Conservation (phyloP, 1,140 invertebrate genomes). For the Drosophila pseudoobscura region DNA sequence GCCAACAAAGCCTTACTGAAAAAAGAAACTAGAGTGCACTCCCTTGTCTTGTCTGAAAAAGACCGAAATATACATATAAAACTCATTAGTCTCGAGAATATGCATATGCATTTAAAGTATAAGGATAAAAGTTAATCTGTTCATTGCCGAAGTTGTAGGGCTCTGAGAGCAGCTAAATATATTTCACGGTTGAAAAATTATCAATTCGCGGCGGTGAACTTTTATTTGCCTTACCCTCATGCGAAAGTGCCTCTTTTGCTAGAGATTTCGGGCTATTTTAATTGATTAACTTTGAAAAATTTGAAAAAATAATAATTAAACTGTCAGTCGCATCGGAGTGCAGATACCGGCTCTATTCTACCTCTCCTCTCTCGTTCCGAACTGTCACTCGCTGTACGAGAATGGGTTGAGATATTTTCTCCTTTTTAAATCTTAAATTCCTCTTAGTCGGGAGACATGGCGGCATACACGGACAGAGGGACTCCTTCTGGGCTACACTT, state of each 20-base stretch:
- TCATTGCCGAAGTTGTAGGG: too few species aligned
- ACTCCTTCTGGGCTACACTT: constrained; percentile 55
- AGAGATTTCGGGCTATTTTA: constrained; percentile 37
- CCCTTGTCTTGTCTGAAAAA: constrained; percentile 30
- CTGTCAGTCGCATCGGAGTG: constrained; percentile 58
- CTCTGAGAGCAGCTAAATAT: too few species aligned
- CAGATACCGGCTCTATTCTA: constrained; percentile 23
- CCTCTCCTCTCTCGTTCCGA: background rate
- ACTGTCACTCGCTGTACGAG: background rate
- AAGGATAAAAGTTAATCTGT: too few species aligned
- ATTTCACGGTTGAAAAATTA: too few species aligned
- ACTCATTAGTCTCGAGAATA: constrained; percentile 42
- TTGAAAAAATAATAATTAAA: constrained; percentile 75
- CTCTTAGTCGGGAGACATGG: constrained; percentile 46
- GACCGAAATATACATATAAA: constrained; percentile 33
- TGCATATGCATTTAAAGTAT: constrained; percentile 3
- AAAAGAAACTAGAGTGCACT: constrained; percentile 41
- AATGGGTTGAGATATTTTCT: constrained; percentile 31
- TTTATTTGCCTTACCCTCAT: too few species aligned
- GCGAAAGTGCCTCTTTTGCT: background rate
- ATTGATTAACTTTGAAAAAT: constrained; percentile 62
- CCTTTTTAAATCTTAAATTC: background rate
- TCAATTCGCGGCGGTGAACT: too few species aligned
- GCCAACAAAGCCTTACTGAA: constrained; percentile 24
- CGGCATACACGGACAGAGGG: constrained; percentile 23